Percentiles rank a stretch among this genome's conserved stretches.
Evolutionary conservation across 2,888 invertebrate species (phyloP).

Genomic region (Drosophila rubida): DNA sequence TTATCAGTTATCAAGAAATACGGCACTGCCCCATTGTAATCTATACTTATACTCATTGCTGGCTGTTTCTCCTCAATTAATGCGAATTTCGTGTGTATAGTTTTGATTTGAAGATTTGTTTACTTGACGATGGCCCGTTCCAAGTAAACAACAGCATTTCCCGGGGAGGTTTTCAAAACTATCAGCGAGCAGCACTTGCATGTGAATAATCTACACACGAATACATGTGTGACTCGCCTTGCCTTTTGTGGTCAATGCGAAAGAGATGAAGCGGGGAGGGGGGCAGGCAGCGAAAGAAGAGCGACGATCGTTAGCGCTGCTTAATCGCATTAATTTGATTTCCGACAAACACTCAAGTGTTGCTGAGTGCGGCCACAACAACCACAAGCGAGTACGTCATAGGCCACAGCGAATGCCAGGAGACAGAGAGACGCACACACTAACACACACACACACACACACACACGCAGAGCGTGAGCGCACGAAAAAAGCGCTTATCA

Average conservation of each 20-base stretch:
- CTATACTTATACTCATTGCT: slow-evolving; percentile 19
- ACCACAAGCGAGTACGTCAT: slow-evolving; percentile 56
- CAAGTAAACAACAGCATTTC: slow-evolving; percentile 39
- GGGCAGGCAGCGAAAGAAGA: slow-evolving; percentile 21
- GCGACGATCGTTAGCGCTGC: slow-evolving; percentile 51
- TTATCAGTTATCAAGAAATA: slow-evolving; percentile 33
- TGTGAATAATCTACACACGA: slow-evolving; percentile 6
- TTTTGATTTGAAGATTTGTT: slow-evolving; percentile 37
- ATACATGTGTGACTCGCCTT: slow-evolving; percentile 8
- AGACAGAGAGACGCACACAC: slow-evolving; percentile 12
- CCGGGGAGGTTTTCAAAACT: slow-evolving; percentile 19
- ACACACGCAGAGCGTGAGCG: slow-evolving; percentile 4
- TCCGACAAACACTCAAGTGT: slow-evolving; percentile 64
- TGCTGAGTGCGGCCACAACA: slow-evolving; percentile 38
- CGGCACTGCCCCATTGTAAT: slow-evolving; percentile 20
- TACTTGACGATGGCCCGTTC: slow-evolving; percentile 14
- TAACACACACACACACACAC: not conserved
- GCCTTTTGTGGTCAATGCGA: slow-evolving; percentile 28
- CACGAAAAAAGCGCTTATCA: slow-evolving; percentile 49
- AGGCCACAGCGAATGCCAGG: slow-evolving; percentile 32
- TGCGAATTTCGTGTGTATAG: slow-evolving; percentile 42
- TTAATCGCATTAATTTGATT: slow-evolving; percentile 71
- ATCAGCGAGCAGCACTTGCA: slow-evolving; percentile 51
- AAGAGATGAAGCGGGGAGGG: slow-evolving; percentile 2
- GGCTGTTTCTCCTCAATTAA: slow-evolving; percentile 48